These are phyloP conservation scores for Uria lomvia DNA, from an alignment of 2,113 vertebrate species.

Conservation along the genomic window DNA sequence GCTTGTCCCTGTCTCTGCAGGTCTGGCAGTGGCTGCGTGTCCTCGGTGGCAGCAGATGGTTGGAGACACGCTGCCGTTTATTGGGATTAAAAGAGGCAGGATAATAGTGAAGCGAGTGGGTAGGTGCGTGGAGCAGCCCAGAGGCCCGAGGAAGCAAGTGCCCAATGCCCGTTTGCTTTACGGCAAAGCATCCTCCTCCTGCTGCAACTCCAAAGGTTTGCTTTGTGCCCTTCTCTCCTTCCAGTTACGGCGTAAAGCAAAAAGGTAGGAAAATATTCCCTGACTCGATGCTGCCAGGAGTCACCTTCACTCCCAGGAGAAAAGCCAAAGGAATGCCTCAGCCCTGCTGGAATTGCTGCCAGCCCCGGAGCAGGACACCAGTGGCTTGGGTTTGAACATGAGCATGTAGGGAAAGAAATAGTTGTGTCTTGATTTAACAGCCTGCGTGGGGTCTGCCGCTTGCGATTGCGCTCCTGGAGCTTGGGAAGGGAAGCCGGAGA, in stretches of 20 bases:
- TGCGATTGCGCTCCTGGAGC: not conserved
- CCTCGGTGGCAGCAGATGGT: not conserved
- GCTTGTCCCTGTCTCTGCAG: not conserved
- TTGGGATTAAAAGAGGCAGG: not conserved
- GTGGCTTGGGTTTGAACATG: too few species aligned
- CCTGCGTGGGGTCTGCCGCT: not conserved
- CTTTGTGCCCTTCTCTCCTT: not conserved
- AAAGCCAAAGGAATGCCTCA: not conserved
- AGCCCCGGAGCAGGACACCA: not conserved
- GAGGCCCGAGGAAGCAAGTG: not conserved
- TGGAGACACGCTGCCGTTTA: not conserved
- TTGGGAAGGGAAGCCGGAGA: not conserved
- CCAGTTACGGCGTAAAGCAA: not conserved
- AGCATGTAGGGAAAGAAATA: not conserved
- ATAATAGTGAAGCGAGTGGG: not conserved
- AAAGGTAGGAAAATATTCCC: not conserved
- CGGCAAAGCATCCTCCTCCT: not conserved
- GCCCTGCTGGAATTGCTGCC: not conserved
- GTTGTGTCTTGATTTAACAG: not conserved
- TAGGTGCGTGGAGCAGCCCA: not conserved
- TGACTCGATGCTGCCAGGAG: not conserved
- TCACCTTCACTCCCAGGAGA: not conserved
- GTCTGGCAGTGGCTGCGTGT: too few species aligned
- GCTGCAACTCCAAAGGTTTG: not conserved
- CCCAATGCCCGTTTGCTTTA: rapidly evolving